Percentiles rank a stretch among this genome's conserved stretches.
These are phyloP conservation scores for Apus apus DNA, from an alignment of 2,113 vertebrate species.

Conservation along the genomic window DNA sequence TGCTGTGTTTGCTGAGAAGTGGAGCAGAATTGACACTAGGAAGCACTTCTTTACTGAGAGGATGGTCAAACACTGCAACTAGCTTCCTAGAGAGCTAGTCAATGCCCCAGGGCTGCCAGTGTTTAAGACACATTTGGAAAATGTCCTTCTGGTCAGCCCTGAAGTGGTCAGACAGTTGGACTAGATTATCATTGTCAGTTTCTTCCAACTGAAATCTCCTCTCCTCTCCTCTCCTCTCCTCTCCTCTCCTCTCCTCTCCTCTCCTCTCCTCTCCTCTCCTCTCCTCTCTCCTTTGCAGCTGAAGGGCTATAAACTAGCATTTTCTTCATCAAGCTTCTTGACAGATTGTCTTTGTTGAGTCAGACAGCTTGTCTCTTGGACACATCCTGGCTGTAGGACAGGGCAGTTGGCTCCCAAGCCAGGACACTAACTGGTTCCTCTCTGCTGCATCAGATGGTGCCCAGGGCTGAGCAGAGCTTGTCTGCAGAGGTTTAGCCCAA, in stretches of 20 bases:
- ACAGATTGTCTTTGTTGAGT: no score
- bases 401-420: neutral
- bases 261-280: no score
- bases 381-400: fast-evolving
- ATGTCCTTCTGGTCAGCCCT: neutral
- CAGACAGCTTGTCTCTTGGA: no score
- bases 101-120: neutral
- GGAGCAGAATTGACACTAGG: neutral
- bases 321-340: no score
- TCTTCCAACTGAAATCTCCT: neutral
- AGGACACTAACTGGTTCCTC: neutral
- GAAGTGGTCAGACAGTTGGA: neutral
- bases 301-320: neutral
- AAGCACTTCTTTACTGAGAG: neutral
- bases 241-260: no score
- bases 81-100: neutral
- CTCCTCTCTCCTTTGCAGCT: neutral
- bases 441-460: no score
- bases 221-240: neutral
- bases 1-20: neutral
- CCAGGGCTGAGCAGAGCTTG: neutral
- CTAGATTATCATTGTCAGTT: neutral
- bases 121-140: neutral
- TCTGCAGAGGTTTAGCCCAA: fast-evolving
- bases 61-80: neutral